These are phyloP conservation scores for Addax nasomaculatus DNA, from an alignment of 2,113 vertebrate genomes.

Conservation along the genomic window DNA sequence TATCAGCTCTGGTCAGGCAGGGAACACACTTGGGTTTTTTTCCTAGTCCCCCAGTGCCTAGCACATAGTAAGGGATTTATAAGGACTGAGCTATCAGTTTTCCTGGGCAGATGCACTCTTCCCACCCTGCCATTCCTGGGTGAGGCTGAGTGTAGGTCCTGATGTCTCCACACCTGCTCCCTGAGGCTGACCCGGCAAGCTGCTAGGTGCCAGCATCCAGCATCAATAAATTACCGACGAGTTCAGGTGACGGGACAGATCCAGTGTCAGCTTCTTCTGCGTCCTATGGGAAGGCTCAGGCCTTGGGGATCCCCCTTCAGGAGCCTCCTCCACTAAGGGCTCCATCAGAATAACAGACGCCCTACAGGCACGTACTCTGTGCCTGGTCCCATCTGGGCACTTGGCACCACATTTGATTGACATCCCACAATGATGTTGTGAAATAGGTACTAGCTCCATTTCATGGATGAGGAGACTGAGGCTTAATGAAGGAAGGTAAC, in stretches of 20 bases:
- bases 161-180: slow-evolving; percentile 6
- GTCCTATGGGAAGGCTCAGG: slow-evolving; percentile 49
- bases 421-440: neutral
- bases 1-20: neutral
- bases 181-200: slow-evolving; percentile 49
- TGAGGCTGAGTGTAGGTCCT: neutral
- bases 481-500: neutral
- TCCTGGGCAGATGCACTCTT: neutral
- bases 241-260: slow-evolving; percentile 73
- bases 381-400: neutral
- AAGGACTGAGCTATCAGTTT: neutral
- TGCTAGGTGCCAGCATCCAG: slow-evolving; percentile 49
- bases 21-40: neutral
- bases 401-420: neutral
- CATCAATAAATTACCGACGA: slow-evolving; percentile 75
- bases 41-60: neutral
- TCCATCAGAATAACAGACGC: neutral
- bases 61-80: neutral
- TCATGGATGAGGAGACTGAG: slow-evolving; percentile 36
- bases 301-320: neutral
- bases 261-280: slow-evolving; percentile 68
- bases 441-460: neutral
- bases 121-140: neutral
- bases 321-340: neutral
- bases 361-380: neutral